Conservation (phyloP, 2,113 vertebrate species). For the Machaerirhynchus nigripectus region DNA sequence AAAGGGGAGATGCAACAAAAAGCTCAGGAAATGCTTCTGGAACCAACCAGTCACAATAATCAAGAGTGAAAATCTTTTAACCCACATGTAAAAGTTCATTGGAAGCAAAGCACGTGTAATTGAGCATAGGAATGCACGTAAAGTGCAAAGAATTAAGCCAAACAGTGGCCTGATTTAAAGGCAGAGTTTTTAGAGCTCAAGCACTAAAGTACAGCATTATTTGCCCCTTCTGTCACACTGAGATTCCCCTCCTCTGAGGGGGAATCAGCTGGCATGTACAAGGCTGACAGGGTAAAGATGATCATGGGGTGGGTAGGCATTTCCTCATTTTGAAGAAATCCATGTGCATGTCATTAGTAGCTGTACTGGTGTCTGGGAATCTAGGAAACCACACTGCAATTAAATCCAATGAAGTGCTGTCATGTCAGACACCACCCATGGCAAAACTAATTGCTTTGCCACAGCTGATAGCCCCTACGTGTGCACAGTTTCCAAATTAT, state of each 20-base stretch:
- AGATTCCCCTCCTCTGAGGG: not conserved
- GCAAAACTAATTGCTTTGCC: not conserved
- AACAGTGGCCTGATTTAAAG: not conserved
- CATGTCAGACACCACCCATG: not conserved
- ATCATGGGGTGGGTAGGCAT: not conserved
- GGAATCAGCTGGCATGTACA: not conserved
- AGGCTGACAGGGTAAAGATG: not conserved
- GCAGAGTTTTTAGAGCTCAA: not conserved
- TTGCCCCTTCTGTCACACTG: not conserved
- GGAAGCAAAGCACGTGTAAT: not conserved
- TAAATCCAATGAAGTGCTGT: not conserved
- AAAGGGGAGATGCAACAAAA: not conserved
- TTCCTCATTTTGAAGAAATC: not conserved
- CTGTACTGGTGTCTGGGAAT: not conserved
- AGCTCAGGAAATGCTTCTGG: not conserved
- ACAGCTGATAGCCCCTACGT: not conserved
- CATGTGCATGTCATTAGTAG: not conserved
- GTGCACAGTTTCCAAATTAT: not conserved
- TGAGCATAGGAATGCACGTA: not conserved
- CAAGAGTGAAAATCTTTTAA: slow-evolving; percentile 14
- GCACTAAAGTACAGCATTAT: not conserved
- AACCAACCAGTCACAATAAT: not conserved
- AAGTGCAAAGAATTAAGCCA: not conserved
- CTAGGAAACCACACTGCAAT: not conserved
- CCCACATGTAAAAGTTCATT: not conserved